These are phyloP conservation scores for Drosophila chauvacae DNA, from an alignment of 1,140 invertebrate genomes.

Conservation along the genomic window DNA sequence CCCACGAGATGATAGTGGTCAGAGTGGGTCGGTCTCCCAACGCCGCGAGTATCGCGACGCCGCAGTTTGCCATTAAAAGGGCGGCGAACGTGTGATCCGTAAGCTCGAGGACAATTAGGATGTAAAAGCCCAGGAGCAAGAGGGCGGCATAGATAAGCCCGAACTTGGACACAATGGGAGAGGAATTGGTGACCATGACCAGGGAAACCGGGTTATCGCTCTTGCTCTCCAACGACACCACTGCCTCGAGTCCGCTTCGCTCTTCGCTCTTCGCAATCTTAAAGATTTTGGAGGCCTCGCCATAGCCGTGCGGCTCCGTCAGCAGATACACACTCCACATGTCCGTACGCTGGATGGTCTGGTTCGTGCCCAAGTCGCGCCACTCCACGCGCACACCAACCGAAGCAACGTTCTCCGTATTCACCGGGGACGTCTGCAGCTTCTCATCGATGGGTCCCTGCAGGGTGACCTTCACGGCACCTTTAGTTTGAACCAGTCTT, in stretches of 20 bases:
- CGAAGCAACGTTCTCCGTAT: background rate
- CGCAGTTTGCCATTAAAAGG: conserved; percentile 89
- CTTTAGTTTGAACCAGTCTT: no score
- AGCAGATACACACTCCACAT: conserved; percentile 14
- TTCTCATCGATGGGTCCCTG: background rate
- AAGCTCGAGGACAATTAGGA: conserved; percentile 93
- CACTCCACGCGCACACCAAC: background rate
- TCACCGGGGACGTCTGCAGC: background rate
- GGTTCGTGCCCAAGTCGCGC: background rate
- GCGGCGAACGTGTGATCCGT: conserved; percentile 92
- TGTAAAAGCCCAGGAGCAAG: conserved; percentile 90
- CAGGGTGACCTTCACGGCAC: background rate
- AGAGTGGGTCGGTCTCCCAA: conserved; percentile 90
- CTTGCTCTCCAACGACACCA: background rate
- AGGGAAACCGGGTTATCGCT: conserved; percentile 11
- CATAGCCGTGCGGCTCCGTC: background rate
- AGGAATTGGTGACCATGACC: background rate
- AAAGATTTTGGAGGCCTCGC: background rate
- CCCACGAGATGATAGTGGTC: conserved; percentile 90
- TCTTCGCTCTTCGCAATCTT: fast-evolving
- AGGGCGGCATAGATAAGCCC: conserved; percentile 89
- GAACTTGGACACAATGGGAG: conserved; percentile 7
- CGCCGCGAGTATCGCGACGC: conserved; percentile 89
- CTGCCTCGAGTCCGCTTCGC: no score
- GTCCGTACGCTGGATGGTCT: background rate